Conservation (phyloP, 1,140 invertebrate species). For the Drosophila sechellia region DNA sequence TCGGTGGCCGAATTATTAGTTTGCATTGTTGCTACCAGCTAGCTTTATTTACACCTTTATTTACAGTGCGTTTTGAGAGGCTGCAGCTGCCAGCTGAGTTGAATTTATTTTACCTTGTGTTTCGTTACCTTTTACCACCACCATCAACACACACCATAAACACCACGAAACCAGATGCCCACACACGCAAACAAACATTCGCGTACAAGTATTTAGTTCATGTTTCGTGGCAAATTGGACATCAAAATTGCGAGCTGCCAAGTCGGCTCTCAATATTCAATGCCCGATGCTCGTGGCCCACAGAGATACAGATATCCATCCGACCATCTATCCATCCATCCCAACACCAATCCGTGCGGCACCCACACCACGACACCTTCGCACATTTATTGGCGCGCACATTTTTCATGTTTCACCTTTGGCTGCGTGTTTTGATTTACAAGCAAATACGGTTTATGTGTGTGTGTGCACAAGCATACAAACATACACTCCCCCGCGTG, state of each 20-base stretch:
- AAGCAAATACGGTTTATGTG: conserved; percentile 2
- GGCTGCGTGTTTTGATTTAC: conserved; percentile 74
- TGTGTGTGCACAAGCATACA: conserved; percentile 20
- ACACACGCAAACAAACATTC: conserved; percentile 25
- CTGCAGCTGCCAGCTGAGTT: conserved; percentile 48
- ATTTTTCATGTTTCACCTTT: conserved; percentile 78
- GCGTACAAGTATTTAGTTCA: conserved; percentile 23
- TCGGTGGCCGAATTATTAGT: conserved; percentile 45
- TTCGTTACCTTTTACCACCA: conserved; percentile 31
- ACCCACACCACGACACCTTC: conserved; percentile 20
- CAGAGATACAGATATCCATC: conserved; percentile 15
- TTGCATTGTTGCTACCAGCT: conserved; percentile 35
- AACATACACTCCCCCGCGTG: conserved; percentile 56
- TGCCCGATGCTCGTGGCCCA: conserved; percentile 37
- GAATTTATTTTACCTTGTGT: conserved; percentile 19
- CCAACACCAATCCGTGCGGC: conserved; percentile 2
- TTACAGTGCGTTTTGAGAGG: conserved; percentile 30
- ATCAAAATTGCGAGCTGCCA: conserved; percentile 36
- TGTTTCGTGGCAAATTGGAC: conserved; percentile 57
- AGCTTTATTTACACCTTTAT: conserved; percentile 25
- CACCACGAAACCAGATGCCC: conserved; percentile 32
- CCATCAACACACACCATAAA: conserved; percentile 46
- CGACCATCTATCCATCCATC: conserved; percentile 2
- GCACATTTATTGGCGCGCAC: conserved; percentile 70
- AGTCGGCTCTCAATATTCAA: conserved; percentile 41